phyloP scores from a whole-genome alignment of 1,140 invertebrate species.

The Muscidifurax raptorellus region DNA sequence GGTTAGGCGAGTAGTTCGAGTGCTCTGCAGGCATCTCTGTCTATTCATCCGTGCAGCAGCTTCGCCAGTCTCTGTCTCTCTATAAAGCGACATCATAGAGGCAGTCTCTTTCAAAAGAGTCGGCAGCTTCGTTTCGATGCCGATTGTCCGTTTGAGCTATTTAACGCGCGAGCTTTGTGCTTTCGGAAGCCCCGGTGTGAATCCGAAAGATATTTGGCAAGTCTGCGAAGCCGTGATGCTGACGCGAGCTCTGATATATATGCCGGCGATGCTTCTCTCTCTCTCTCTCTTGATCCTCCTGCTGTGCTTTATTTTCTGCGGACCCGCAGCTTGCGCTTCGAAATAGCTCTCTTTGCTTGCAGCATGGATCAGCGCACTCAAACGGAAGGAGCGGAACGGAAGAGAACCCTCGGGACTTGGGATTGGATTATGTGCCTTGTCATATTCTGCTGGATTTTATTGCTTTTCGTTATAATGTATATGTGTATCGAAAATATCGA shows the following conservation, averaged over 20 bases:
- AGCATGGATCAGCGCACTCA: background rate
- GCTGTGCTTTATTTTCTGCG: conserved; percentile 4
- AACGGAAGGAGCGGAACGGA: too few relatives aligned
- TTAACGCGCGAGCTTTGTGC: conserved; percentile 15
- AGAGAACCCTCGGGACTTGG: background rate
- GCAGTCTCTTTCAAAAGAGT: background rate
- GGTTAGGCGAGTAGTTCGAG: too few relatives aligned
- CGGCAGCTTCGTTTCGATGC: background rate
- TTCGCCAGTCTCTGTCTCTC: too few relatives aligned
- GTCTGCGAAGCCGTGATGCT: background rate
- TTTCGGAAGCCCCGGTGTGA: background rate
- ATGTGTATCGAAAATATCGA: too few relatives aligned
- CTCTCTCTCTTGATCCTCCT: background rate
- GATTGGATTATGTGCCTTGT: conserved; percentile 1
- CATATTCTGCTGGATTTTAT: background rate
- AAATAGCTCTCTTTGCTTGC: background rate
- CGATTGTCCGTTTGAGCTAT: conserved; percentile 29
- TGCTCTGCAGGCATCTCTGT: too few relatives aligned
- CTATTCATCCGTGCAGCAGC: too few relatives aligned
- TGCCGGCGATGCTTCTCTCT: background rate
- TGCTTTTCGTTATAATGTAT: background rate
- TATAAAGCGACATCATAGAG: too few relatives aligned
- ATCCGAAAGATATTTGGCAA: conserved; percentile 6
- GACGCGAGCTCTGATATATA: background rate
- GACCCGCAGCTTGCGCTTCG: background rate